Evolutionary conservation across 2,797 vertebrate genomes (phyloP), one percentile per base, ranked within the genome.

Genomic region (Neoniphon sammara): DNA sequence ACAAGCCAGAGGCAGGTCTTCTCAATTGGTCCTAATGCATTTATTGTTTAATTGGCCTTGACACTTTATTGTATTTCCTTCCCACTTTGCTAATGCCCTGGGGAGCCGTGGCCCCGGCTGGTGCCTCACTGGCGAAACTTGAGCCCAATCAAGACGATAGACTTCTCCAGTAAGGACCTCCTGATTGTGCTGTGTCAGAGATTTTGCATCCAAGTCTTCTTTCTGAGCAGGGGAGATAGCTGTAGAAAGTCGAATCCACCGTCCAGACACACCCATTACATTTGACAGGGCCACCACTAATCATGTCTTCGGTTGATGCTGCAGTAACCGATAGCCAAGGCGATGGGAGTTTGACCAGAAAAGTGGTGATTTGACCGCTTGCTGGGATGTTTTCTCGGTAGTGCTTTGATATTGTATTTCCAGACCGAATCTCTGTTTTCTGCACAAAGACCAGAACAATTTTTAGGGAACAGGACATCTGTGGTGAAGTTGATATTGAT

Each of bases 121-220:
- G 80, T 91, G 91, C 91, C 86, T 91, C 80, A 88, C 75, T 82
- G 80, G 87, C 73, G 93, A 94, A 94, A 94, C 90, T 78, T 91
- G 92, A 94, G 90, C 89, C 88, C 87, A 89, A 90, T 87, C 84
- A 91, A 88, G 87, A 87, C 67, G n/a, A 87, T 78, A 79, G 82
- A 87, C 74, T 80, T 53, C 84, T 82, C 77, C 78, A 85, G 71
- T 91, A 87, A 85, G 87, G 82, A 89, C 75, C 86, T 73, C 1
- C 47, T 89, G 88, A 93, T 92, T 93, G 90, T 92, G 92, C 89
- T 85, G 18, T 83, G 88, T 92, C 91, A 93, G 91, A 88, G 87
- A 84, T 89, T 92, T 81, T 86, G 71, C 76, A 70, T 86, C 70
- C 39, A 49, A 70, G 71, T 84, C 49, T 8, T 72, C 66, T 60